phyloP scores from a whole-genome alignment of 2,888 invertebrate species.

The Biston betularia region DNA sequence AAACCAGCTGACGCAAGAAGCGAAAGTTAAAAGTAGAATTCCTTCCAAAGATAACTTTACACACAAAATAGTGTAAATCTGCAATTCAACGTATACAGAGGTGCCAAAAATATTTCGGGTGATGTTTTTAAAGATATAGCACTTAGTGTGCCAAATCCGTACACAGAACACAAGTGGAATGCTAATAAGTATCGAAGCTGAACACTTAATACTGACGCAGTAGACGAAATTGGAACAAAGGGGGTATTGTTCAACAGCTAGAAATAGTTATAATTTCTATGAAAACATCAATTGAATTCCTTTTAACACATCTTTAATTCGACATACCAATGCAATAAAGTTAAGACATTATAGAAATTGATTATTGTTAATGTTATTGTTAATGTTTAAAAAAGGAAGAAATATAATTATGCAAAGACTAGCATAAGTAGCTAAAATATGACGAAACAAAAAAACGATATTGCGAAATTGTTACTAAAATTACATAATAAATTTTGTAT shows the following conservation, averaged over 20 bases:
- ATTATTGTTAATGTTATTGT: too few species aligned
- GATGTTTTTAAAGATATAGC: conserved; percentile 33
- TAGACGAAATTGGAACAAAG: conserved; percentile 32
- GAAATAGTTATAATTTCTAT: not conserved
- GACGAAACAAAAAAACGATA: not conserved
- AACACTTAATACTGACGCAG: conserved; percentile 25
- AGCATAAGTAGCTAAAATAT: not conserved
- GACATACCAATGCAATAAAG: not conserved
- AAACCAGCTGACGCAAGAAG: not conserved
- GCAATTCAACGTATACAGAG: conserved; percentile 29
- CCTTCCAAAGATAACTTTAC: not conserved
- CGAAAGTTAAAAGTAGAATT: not conserved
- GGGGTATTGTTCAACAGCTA: conserved; percentile 19
- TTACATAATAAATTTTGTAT: not conserved
- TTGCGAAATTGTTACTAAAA: conserved; percentile 8
- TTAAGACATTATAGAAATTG: too few species aligned
- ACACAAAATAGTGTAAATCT: conserved; percentile 33
- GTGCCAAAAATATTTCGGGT: conserved; percentile 44
- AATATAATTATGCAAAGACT: not conserved
- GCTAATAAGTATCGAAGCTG: conserved; percentile 27
- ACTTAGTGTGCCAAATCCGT: conserved; percentile 47
- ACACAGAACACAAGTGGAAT: conserved; percentile 35
- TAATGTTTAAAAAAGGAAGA: too few species aligned
- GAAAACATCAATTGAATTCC: not conserved
- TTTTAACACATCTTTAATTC: not conserved